Evolutionary conservation across 2,888 invertebrate genomes (phyloP).

Genomic region (Calameuta idolon): DNA sequence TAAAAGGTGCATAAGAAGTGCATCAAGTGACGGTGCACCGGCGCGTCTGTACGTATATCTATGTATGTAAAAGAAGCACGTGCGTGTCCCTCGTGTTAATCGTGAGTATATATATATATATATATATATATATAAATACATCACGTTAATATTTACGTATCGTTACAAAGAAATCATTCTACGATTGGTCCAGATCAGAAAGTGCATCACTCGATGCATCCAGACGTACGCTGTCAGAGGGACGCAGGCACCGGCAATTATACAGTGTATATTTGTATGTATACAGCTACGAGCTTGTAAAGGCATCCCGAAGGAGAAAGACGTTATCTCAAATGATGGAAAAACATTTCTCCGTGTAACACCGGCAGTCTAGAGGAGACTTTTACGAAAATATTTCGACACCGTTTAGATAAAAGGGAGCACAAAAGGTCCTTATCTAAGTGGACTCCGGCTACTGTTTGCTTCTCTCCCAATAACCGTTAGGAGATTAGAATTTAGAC

Average conservation of each 20-base stretch:
- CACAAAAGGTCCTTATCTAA: constrained; percentile 42
- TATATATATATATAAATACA: neutral
- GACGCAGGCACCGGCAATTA: neutral
- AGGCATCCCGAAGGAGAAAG: neutral
- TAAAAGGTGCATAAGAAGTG: neutral
- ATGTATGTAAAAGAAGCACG: neutral
- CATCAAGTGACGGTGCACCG: neutral
- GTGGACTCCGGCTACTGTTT: constrained; percentile 35
- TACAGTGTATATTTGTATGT: neutral
- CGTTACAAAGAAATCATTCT: neutral
- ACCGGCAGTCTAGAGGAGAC: constrained; percentile 9
- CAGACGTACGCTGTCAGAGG: neutral
- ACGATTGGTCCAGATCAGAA: neutral
- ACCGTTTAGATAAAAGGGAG: constrained; percentile 18
- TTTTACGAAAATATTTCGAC: constrained; percentile 20
- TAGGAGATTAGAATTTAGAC: constrained; percentile 36
- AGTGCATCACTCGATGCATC: neutral
- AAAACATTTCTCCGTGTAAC: constrained; percentile 1
- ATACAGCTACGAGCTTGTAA: neutral
- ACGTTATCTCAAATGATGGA: constrained; percentile 1
- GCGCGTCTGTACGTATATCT: neutral
- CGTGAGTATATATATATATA: neutral
- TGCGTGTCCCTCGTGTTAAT: neutral
- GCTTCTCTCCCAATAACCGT: constrained; percentile 25
- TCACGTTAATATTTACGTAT: neutral